Percentiles rank a stretch among this genome's conserved stretches.
phyloP scores from a whole-genome alignment of 2,888 invertebrate genomes.

The Camptogramma bilineatum region DNA sequence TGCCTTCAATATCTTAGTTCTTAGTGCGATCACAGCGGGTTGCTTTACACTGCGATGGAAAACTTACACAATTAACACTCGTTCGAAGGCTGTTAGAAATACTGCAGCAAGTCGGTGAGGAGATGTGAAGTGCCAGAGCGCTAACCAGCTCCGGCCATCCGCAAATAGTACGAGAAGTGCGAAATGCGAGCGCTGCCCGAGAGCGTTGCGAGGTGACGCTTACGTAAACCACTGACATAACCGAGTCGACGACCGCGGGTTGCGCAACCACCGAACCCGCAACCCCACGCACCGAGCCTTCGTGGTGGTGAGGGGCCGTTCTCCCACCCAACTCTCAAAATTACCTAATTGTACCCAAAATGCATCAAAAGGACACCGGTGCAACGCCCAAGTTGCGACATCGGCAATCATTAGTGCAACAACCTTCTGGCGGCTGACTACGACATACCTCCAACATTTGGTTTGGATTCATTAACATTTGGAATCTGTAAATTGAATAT shows the following conservation, averaged over 20 bases:
- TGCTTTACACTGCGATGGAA: slow-evolving; percentile 33
- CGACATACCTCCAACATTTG: slow-evolving; percentile 58
- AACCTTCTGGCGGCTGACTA: slow-evolving; percentile 72
- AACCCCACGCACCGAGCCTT: slow-evolving; percentile 75
- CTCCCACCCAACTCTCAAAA: slow-evolving; percentile 68
- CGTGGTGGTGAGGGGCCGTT: slow-evolving; percentile 62
- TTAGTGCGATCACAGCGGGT: slow-evolving; percentile 8
- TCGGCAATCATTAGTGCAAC: slow-evolving; percentile 73
- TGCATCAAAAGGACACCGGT: slow-evolving; percentile 80
- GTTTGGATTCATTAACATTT: slow-evolving; percentile 62
- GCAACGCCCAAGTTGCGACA: slow-evolving; percentile 75
- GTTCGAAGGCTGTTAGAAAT: slow-evolving; percentile 53
- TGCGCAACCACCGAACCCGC: slow-evolving; percentile 81
- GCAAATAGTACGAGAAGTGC: slow-evolving; percentile 81
- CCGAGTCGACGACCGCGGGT: slow-evolving; percentile 83
- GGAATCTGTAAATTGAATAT: slow-evolving; percentile 58
- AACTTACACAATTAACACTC: slow-evolving; percentile 57
- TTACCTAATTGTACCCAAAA: slow-evolving; percentile 82
- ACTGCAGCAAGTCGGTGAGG: slow-evolving; percentile 57
- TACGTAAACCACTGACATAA: slow-evolving; percentile 85
- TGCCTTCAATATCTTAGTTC: neutral
- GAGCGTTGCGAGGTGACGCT: slow-evolving; percentile 81
- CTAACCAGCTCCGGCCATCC: slow-evolving; percentile 70
- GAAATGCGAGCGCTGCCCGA: slow-evolving; percentile 76
- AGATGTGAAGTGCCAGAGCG: slow-evolving; percentile 56